Evolutionary conservation across 2,113 vertebrate genomes (phyloP), one percentile per base, ranked within the genome.

Genomic region (Lucifuga dentata): DNA sequence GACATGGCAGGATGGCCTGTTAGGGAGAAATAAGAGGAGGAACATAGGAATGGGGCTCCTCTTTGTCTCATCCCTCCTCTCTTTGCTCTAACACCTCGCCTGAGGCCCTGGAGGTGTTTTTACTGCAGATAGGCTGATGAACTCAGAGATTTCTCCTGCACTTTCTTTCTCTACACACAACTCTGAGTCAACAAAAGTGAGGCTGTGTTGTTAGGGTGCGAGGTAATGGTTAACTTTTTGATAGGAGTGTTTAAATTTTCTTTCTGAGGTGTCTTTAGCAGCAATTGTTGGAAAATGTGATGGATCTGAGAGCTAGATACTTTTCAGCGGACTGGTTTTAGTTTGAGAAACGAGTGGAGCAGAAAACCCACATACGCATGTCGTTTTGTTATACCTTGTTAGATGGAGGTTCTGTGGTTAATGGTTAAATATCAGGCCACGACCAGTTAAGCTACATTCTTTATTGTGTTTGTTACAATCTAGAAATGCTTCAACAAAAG

Each of bases 61-160:
- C 71, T 81, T 66, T 78, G 73, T 82, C 71, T 85, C 78, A 80
- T 81, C 73, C 73, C 49, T 75, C 60, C 55, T 81, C 75, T 77
- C 86, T 81, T 83, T 78, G 74, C 69, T 16, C 33, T 20, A 5
- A 36, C 24, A 19, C 17, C 17, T 45, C 50, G 86, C 83, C 76
- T 1, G 49, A 74, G 87, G 76, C 75, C 0, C 0, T 60, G 41
- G 32, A 74, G 32, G 58, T 79, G 76, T 73, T 80, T 81, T 81
- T 56, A 49, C 71, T 72, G 50, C 40, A 44, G 59, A 68, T 8
- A 41, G 29, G 45, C 52, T 50, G 50, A 62, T 68, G 57, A 58
- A 48, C 35, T 21, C 36, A 75, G 57, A 65, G 55, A 73, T 70
- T 71, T 38, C 15, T 49, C 35, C 65, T 82, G n/a, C n/a, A n/a